phyloP scores from a whole-genome alignment of 1,140 invertebrate species.

The Sesamia nonagrioides region DNA sequence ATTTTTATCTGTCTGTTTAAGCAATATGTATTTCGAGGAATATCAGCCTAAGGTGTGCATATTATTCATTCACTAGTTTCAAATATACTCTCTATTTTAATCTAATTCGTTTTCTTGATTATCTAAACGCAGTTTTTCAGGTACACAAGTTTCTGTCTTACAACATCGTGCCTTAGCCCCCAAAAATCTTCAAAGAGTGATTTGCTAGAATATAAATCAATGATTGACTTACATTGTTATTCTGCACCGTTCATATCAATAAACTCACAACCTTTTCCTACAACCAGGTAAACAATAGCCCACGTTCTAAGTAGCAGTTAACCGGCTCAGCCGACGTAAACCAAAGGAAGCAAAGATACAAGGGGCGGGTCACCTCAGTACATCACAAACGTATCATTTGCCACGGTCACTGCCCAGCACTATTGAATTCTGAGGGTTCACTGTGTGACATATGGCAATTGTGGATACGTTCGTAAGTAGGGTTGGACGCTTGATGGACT shows the following conservation, averaged over 20 bases:
- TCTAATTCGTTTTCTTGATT: no score
- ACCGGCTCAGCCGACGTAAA: slow-evolving; percentile 57
- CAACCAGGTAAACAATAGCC: slow-evolving; percentile 49
- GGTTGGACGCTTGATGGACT: background rate
- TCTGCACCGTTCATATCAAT: background rate
- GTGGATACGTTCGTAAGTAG: background rate
- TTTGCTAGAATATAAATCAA: no score
- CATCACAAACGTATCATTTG: slow-evolving; percentile 41
- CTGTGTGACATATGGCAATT: slow-evolving; percentile 35
- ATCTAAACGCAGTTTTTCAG: no score
- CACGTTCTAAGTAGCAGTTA: slow-evolving; percentile 60
- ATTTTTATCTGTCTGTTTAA: no score
- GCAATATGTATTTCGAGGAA: no score
- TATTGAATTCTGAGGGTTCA: slow-evolving; percentile 51
- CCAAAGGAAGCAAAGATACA: slow-evolving; percentile 66
- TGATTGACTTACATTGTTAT: background rate
- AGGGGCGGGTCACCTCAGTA: slow-evolving; percentile 47
- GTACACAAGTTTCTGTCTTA: no score
- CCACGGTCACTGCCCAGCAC: slow-evolving; percentile 52
- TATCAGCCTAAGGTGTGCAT: no score
- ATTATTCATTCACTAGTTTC: no score
- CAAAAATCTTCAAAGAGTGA: no score
- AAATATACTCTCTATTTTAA: no score
- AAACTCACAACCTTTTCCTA: background rate
- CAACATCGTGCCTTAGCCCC: no score